Evolutionary conservation across 2,888 invertebrate genomes (phyloP).

Genomic region (Phengaris alcon): DNA sequence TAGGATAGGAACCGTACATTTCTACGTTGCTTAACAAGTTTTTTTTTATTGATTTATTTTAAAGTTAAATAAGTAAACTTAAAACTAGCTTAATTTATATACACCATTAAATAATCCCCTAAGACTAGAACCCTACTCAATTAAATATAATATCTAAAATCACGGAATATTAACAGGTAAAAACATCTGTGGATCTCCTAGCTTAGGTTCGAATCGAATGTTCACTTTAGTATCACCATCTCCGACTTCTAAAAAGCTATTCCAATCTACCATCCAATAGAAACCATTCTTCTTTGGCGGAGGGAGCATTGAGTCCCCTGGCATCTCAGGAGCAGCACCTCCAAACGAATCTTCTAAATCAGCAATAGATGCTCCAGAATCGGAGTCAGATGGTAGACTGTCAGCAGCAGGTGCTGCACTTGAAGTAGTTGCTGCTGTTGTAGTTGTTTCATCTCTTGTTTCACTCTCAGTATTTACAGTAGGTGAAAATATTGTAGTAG

Average conservation of each 20-base stretch:
- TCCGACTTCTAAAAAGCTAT: constrained; percentile 90
- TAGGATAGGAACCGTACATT: too few species aligned
- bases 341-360: constrained; percentile 90
- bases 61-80: too few species aligned
- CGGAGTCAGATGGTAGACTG: constrained; percentile 72
- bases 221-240: constrained; percentile 87
- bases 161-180: constrained; percentile 86
- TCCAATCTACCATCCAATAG: constrained; percentile 92
- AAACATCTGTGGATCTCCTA: constrained; percentile 89
- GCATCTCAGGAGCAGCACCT: constrained; percentile 78
- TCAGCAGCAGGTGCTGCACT: constrained; percentile 44
- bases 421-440: constrained; percentile 14
- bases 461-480: constrained; percentile 44
- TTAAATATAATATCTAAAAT: constrained; percentile 39
- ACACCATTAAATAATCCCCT: constrained; percentile 29
- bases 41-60: too few species aligned
- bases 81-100: neutral
- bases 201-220: constrained; percentile 88
- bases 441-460: constrained; percentile 45
- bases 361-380: constrained; percentile 75
- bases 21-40: too few species aligned
- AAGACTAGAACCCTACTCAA: constrained; percentile 46
- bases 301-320: constrained; percentile 81
- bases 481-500: constrained; percentile 39
- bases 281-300: constrained; percentile 86